Conservation (phyloP, 2,797 vertebrate genomes). For the Lepus oiostolus region DNA sequence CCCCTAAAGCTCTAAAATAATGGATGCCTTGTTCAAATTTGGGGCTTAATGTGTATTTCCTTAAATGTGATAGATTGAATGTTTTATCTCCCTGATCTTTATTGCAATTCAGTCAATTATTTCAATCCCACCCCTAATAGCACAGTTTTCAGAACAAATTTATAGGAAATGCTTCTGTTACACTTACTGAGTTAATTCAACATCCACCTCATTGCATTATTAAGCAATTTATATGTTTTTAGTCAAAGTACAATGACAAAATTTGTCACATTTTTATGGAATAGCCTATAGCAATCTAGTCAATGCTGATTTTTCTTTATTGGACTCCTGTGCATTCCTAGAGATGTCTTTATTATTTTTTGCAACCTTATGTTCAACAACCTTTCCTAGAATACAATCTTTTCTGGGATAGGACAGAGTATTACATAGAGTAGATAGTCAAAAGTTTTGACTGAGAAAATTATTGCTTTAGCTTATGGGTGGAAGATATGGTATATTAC, state of each 20-base stretch:
- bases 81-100: neutral
- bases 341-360: neutral
- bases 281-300: neutral
- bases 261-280: neutral
- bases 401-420: neutral
- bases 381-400: neutral
- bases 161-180: constrained; percentile 14
- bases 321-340: neutral
- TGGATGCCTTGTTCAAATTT: neutral
- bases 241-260: neutral
- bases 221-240: neutral
- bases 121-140: neutral
- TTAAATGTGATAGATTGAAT: neutral
- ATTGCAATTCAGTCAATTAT: neutral
- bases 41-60: neutral
- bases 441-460: neutral
- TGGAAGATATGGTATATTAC: neutral
- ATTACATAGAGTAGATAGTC: neutral
- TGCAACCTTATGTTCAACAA: neutral
- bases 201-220: neutral
- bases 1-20: neutral
- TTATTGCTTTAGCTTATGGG: neutral
- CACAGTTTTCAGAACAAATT: neutral
- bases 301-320: neutral
- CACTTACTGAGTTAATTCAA: neutral